Evolutionary conservation across 2,797 vertebrate genomes (phyloP), one percentile per base, ranked within the genome.

Genomic region (Microtus obscurus): DNA sequence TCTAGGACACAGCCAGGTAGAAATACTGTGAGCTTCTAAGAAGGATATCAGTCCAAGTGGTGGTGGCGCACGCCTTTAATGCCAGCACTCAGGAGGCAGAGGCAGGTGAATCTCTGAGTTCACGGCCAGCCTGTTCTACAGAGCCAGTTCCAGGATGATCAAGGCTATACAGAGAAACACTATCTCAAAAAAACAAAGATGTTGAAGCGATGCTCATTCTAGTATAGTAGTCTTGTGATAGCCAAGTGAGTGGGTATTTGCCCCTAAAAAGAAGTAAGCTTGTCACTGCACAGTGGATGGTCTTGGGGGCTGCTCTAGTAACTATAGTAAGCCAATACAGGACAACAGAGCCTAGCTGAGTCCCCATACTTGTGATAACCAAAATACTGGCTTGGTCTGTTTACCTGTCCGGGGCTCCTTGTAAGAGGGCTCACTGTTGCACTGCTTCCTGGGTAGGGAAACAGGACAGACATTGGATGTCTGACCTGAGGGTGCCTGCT

Each of bases 361-460:
- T 80, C 77, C 27, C 6, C 56, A 11, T 23, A 11, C 10, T 1
- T 21, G 14, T 27, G 12, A 34, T 86, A 53, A 9, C 40, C 40
- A 6, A 17, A 29, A 14, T 29, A 59, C 6, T 53, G 65, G 27
- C 31, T n/a, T 80, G 2, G 29, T 79, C 8, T 25, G 14, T 14
- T 0, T 40, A 31, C 45, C 2, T 0, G 2, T 5, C 43, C 12
- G 0, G 65, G 17, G 8, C 27, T 48, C 19, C 4, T 16, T 25
- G 16, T 21, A 37, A 11, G 27, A 16, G 1, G 4, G 4, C 34
- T 34, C 13, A 6, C 16, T 1, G 51, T 74, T 25, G 37, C 25
- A 2, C 37, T 0, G 2, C 67, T 27, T 76, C 48, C 77, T 34
- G 4, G 8, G 4, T 48, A 71, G 37, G 74, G 29, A n/a, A 3